These are phyloP conservation scores for Melinaea marsaeus DNA, from an alignment of 2,888 invertebrate genomes.

Conservation along the genomic window DNA sequence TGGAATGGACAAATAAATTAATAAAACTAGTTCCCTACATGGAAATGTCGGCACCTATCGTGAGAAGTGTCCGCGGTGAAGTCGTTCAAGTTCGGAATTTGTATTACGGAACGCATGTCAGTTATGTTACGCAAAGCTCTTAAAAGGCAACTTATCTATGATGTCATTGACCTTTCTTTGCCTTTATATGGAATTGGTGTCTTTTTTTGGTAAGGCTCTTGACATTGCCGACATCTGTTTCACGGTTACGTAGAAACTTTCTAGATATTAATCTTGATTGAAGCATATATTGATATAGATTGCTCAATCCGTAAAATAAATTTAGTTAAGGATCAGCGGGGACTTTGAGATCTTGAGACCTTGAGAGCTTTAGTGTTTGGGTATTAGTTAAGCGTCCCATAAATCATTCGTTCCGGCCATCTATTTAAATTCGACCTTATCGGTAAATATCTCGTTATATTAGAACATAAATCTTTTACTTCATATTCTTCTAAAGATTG, in stretches of 20 bases:
- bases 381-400: constrained; percentile 25
- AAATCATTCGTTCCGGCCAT: constrained; percentile 25
- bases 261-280: constrained; percentile 45
- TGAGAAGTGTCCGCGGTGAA: constrained; percentile 29
- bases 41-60: constrained; percentile 20
- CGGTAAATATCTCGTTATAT: not conserved
- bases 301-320: constrained; percentile 38
- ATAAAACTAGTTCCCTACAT: constrained; percentile 7
- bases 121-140: constrained; percentile 64
- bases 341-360: constrained; percentile 39
- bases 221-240: constrained; percentile 62
- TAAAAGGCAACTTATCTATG: constrained; percentile 67
- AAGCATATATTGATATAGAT: constrained; percentile 35
- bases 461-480: not conserved
- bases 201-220: constrained; percentile 65
- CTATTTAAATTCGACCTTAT: constrained; percentile 1
- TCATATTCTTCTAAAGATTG: not conserved
- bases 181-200: constrained; percentile 63
- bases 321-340: constrained; percentile 43
- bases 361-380: constrained; percentile 34
- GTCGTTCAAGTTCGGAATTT: constrained; percentile 15
- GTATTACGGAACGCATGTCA: constrained; percentile 46
- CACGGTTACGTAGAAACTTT: constrained; percentile 45
- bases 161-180: constrained; percentile 61
- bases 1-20: constrained; percentile 28